Conservation (phyloP, 2,797 vertebrate species). For the Glyptemys insculpta region DNA sequence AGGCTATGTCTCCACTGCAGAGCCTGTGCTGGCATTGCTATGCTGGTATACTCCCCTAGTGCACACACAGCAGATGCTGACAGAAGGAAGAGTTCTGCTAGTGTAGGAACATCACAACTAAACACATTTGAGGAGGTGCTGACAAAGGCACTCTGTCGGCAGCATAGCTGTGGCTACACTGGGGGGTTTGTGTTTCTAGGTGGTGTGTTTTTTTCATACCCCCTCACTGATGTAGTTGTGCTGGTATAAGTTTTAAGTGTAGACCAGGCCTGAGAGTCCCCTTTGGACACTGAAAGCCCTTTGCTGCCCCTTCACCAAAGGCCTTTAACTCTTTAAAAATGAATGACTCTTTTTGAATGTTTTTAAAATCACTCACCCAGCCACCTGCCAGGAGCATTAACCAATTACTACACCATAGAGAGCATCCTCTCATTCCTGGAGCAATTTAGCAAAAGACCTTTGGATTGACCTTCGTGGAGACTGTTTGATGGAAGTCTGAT, state of each 20-base stretch:
- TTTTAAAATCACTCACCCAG: background rate
- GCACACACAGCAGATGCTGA: background rate
- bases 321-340: background rate
- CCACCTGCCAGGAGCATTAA: background rate
- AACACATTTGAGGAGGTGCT: too few relatives aligned
- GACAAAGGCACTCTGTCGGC: too few relatives aligned
- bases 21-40: background rate
- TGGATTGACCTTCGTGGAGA: background rate
- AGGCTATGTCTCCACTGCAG: background rate
- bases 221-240: background rate
- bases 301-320: background rate
- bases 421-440: too few relatives aligned
- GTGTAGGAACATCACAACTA: background rate
- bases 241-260: background rate
- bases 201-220: background rate
- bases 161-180: background rate
- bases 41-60: background rate
- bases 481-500: too few relatives aligned
- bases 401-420: background rate
- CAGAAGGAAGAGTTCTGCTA: background rate
- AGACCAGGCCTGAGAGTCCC: background rate
- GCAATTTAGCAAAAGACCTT: background rate
- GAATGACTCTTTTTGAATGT: background rate
- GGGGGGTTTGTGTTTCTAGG: background rate
- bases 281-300: background rate